Evolutionary conservation across 2,888 invertebrate species (phyloP), one percentile per base, ranked within the genome.

Genomic region (Pristionchus exspectatus): DNA sequence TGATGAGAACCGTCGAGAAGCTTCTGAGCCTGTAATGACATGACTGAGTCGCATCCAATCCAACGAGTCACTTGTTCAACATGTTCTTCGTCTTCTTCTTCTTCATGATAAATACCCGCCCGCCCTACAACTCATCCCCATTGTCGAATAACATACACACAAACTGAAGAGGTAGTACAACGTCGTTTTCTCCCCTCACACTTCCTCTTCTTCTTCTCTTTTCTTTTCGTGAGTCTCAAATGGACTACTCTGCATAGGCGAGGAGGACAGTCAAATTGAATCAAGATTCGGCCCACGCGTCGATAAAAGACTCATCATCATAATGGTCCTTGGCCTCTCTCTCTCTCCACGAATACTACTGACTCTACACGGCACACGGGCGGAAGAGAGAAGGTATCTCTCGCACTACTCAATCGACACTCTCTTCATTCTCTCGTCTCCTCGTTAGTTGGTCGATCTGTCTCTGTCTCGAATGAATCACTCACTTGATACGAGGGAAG

Each of bases 1-100:
- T 95, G 95, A 91, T 95, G 95, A 16, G 94, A 94, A 54, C 95
- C 95, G 93, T 95, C 95, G 90, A 95, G 93, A 87, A 95, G 92
- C 89, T 94, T 94, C 91, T 95, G 95, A 85, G 95, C 94, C 93
- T 95, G 59, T 90, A 89, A 59, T 50, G 30, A 83, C 59, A 81
- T 81, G 81, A 81, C 81, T 87, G 54, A 54, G 27, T 87, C 24
- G 7, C 27, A 69, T 69, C n/a, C 66, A 38, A 38, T 69, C 66
- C 50, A 21, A 69, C 66, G 33, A 30, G 59, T 24, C 72, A 33
- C 66, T 86, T 63, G 54, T 63, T 59, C 74, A 38, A 27, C 87
- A 50, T 72, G 33, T 59, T 86, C 86, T 63, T 27, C 59, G 44
- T 50, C 44, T 50, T 50, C 44, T 50, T 50, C n/a, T 27, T 50